Evolutionary conservation across 53 echinoderm and acorn worm species (phyloP), one percentile per base, ranked within the genome.

Genomic region (Temnopleurus reevesii): DNA sequence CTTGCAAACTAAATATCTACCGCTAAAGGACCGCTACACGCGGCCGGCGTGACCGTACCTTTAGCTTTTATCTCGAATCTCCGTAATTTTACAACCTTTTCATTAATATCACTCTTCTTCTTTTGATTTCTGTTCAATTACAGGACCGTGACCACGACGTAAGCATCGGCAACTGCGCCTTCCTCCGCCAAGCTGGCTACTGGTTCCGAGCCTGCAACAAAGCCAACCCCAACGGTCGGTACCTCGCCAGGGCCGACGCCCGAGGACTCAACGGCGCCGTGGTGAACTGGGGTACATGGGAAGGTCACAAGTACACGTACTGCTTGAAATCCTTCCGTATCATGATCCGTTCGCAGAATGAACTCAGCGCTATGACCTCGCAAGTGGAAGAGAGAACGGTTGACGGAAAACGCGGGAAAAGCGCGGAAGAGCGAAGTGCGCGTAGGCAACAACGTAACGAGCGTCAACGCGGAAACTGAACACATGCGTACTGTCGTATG

Each of bases 221-320:
- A 47, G 95, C 95, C 63, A 97, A 97, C 61, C 97, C 97, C 36
- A 97, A 97, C 76, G 97, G 97, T 18, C 79, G 95, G 29, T 95
- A 90, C 90, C 57, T 97, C 0, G 86, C 81, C 41, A 77, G 90
- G 19, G 53, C 92, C 17, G 83, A 91, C 31, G 90, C 89, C 24
- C 56, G 89, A 1, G 97, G 95, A 23, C 90, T 92, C 54, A 95
- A 97, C 53, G 97, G 97, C n/a, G 97, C 92, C 5, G 90, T 95
- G 23, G 89, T 97, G 53, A 95, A 91, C 30, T 97, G 97, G 97
- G 97, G 97, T 15, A 93, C 95, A 12, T 97, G 97, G 97, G 90
- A 82, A 41, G 85, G 88, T 1, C 93, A 89, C 77, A 91, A 90
- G 45, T 97, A 90, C 59, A 91, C 90, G 4, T 95, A 97, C 89